phyloP scores from a whole-genome alignment of 2,797 vertebrate genomes.

The Yasuhikotakia modesta region DNA sequence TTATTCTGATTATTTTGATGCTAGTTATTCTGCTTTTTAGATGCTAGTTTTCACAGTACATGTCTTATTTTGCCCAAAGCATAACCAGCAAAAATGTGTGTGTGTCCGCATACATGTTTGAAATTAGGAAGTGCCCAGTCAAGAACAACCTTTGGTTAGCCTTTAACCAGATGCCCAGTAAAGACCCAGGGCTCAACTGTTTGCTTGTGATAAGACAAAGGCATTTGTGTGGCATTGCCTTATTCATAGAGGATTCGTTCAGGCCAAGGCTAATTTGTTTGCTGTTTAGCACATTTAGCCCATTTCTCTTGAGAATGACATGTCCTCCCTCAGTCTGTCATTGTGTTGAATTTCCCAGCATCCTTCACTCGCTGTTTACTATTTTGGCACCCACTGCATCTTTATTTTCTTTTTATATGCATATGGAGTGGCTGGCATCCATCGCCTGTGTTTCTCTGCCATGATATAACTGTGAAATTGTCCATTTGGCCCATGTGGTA shows the following conservation, averaged over 20 bases:
- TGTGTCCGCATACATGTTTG: not conserved
- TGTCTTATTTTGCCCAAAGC: not conserved
- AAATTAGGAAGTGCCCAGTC: constrained; percentile 27
- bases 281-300: constrained; percentile 37
- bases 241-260: constrained; percentile 31
- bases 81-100: not conserved
- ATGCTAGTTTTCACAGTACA: too few relatives aligned
- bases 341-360: constrained; percentile 40
- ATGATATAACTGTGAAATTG: constrained; percentile 43
- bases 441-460: constrained; percentile 5
- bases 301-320: constrained; percentile 39
- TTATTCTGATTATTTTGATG: too few relatives aligned
- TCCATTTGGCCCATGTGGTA: constrained; percentile 32
- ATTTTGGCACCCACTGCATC: constrained; percentile 24
- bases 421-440: constrained; percentile 38
- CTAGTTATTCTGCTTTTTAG: too few relatives aligned
- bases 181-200: constrained; percentile 35
- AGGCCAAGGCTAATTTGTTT: constrained; percentile 47
- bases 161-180: constrained; percentile 46
- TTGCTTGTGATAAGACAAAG: constrained; percentile 31
- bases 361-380: constrained; percentile 35
- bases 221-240: not conserved
- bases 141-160: constrained; percentile 39
- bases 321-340: constrained; percentile 33
- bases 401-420: constrained; percentile 42